Evolutionary conservation across 1,140 invertebrate genomes (phyloP).

Genomic region (Pogonomyrmex barbatus): DNA sequence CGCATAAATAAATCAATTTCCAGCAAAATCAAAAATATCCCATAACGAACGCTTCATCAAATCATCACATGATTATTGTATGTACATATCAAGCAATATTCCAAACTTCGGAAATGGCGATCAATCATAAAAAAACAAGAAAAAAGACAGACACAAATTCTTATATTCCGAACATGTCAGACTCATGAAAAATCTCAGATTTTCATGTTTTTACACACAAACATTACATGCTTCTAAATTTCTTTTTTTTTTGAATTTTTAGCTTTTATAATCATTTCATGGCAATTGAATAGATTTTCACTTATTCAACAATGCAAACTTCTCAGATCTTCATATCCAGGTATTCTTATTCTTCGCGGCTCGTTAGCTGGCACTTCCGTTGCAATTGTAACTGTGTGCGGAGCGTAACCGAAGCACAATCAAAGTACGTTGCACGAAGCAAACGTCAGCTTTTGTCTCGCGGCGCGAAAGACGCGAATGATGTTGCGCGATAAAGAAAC

Average conservation of each 20-base stretch:
- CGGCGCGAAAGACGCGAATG: not conserved
- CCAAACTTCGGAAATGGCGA: not conserved
- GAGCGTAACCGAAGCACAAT: not conserved
- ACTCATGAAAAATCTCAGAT: not conserved
- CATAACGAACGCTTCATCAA: not conserved
- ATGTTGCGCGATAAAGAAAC: constrained; percentile 17
- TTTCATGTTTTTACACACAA: not conserved
- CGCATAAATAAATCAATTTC: constrained; percentile 7
- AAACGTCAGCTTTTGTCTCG: not conserved
- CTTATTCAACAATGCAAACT: not conserved
- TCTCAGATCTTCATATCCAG: not conserved
- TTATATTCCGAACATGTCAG: not conserved
- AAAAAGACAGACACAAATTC: not conserved
- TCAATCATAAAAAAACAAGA: not conserved
- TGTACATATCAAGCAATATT: not conserved
- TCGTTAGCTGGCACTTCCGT: not conserved
- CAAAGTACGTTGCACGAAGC: not conserved
- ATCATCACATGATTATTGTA: not conserved
- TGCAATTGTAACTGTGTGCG: not conserved
- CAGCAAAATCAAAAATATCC: not conserved
- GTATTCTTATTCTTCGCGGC: not conserved
- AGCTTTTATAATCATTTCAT: not conserved
- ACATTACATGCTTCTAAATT: not conserved
- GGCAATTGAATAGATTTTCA: not conserved
- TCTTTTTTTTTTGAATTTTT: not conserved